Base-by-base conservation (phyloP, 2,797 vertebrate species). In the Fistularia tabacaria region DNA sequence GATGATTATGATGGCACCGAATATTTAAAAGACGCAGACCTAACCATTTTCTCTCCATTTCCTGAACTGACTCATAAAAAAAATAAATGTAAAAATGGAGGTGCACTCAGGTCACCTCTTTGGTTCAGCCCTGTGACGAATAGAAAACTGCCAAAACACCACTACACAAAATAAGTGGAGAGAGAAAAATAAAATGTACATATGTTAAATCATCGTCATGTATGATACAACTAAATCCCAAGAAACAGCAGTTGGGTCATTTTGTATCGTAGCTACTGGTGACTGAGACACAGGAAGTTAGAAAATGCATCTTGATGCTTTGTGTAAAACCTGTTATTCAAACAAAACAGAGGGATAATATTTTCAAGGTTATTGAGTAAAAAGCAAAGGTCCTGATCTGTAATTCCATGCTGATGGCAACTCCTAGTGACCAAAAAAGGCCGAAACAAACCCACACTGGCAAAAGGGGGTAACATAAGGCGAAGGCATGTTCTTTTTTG, bases 381-480 rank as follows among this genome's bases (percentile, higher is more conserved):
- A 59, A 46, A 54, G 40, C 54, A 71, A 60, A 69, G 59, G 76
- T 76, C 46, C 50, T 49, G 71, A 58, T 68, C 44, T 57, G 66
- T 53, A 25, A 59, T 54, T 68, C 38, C 57, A 51, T 57, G 58
- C 77, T 64, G 62, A 73, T 49, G 64, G 71, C 53, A 39, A 52
- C 36, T 46, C 57, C 58, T 48, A 54, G 39, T 49, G 74, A 36
- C 14, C 10, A 62, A 60, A 64, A 49, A 59, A 59, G 59, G 9
- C 54, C 73, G 69, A 60, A 12, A 64, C 46, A 64, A 6, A 37
- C 46, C 59, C 41, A 37, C 37, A 8, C 46, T 37, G 69, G 61
- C 36, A 73, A 66, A 78, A 60, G 63, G 76, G 53, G 73, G 51
- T 38, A 82, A 85, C 74, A 85, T 85, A 89, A 90, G 85, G 88